These are phyloP conservation scores for Burhinus bistriatus DNA, from an alignment of 2,113 vertebrate species.

Conservation along the genomic window DNA sequence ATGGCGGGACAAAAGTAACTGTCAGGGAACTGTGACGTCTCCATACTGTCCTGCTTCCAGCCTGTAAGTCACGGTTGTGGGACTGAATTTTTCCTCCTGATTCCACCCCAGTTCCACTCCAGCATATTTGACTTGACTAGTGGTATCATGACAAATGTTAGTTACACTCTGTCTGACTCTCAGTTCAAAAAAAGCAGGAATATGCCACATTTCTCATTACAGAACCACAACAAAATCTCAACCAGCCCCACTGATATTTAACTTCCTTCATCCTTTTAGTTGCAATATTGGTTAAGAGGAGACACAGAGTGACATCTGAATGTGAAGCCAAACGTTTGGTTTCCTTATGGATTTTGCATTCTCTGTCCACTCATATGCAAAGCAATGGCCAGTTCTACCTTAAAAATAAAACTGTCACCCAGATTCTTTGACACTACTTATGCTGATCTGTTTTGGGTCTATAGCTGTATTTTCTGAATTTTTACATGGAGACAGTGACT, in stretches of 20 bases:
- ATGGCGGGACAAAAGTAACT: not conserved
- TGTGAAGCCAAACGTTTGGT: not conserved
- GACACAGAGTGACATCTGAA: not conserved
- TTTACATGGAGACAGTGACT: not conserved
- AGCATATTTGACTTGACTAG: not conserved
- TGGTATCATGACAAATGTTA: not conserved
- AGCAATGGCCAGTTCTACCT: not conserved
- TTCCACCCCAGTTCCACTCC: not conserved
- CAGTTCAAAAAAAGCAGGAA: not conserved
- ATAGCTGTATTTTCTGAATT: not conserved
- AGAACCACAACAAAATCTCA: not conserved
- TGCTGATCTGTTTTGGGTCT: not conserved
- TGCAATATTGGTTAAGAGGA: not conserved
- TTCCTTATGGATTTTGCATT: not conserved
- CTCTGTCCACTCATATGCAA: not conserved
- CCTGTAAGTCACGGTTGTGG: not conserved
- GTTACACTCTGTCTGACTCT: not conserved
- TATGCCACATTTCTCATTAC: not conserved
- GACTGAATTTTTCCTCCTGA: not conserved
- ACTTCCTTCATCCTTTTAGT: not conserved
- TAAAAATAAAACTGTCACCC: not conserved
- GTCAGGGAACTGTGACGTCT: not conserved
- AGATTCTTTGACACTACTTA: not conserved
- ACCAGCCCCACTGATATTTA: not conserved
- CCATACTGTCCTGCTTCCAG: not conserved